Percentiles rank a stretch among this genome's conserved stretches.
Conservation (phyloP, 2,797 vertebrate genomes). For the Notoglanidium macrostoma region DNA sequence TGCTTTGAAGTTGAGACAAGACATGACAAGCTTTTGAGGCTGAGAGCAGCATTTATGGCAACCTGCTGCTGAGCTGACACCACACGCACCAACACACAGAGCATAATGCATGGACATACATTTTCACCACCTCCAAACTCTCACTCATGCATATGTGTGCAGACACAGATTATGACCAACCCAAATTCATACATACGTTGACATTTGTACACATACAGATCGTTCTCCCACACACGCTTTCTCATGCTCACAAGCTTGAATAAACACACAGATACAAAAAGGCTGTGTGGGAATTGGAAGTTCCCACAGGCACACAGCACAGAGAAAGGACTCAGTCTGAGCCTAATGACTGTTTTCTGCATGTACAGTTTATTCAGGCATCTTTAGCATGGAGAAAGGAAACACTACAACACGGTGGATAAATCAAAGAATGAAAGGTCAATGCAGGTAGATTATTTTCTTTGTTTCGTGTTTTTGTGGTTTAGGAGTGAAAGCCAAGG, state of each 20-base stretch:
- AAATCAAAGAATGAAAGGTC: constrained; percentile 18
- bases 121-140: constrained; percentile 1
- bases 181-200: not conserved
- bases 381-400: constrained; percentile 27
- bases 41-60: constrained; percentile 58
- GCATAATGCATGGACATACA: not conserved
- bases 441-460: constrained; percentile 19
- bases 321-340: constrained; percentile 30
- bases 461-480: constrained; percentile 28
- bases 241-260: constrained; percentile 29
- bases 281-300: constrained; percentile 41
- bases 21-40: constrained; percentile 56
- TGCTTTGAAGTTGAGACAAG: constrained; percentile 67
- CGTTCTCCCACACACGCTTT: constrained; percentile 7
- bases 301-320: constrained; percentile 34
- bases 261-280: constrained; percentile 37
- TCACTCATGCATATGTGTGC: constrained; percentile 6
- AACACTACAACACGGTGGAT: constrained; percentile 26
- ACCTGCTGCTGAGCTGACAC: constrained; percentile 48
- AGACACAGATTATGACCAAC: not conserved
- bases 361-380: constrained; percentile 31
- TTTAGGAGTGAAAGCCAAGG: constrained; percentile 23
- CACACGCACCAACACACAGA: constrained; percentile 23
- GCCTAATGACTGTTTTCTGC: constrained; percentile 53
- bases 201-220: constrained; percentile 19